Evolutionary conservation across 2,113 vertebrate species (phyloP).

Genomic region (Solenodon paradoxus): DNA sequence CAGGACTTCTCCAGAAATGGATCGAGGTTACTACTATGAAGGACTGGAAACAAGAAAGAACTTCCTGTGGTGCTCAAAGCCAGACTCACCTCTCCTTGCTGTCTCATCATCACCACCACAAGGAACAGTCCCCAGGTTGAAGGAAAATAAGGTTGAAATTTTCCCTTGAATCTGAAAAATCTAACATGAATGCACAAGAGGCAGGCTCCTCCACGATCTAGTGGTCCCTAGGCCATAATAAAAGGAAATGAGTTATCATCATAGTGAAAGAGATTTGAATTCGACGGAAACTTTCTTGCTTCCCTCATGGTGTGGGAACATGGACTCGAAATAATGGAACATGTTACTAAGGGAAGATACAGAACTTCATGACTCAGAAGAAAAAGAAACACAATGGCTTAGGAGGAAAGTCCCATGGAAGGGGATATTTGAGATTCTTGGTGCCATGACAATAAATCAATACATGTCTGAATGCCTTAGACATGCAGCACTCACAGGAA

Average conservation of each 20-base stretch:
- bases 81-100: not conserved
- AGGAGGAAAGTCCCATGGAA: not conserved
- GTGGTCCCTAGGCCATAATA: not conserved
- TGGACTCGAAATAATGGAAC: not conserved
- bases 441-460: not conserved
- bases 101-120: not conserved
- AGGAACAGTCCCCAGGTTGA: not conserved
- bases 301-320: rapidly evolving
- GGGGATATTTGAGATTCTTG: not conserved
- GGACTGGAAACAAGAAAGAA: not conserved
- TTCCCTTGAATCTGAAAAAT: not conserved
- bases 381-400: not conserved
- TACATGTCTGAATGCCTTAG: not conserved
- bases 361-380: not conserved
- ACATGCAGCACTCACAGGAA: not conserved
- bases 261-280: not conserved
- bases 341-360: rapidly evolving
- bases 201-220: not conserved
- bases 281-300: not conserved
- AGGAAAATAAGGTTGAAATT: not conserved
- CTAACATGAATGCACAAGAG: not conserved
- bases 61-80: not conserved
- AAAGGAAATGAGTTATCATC: not conserved
- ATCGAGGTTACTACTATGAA: not conserved
- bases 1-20: not conserved